Conservation (phyloP, 1,140 invertebrate genomes). For the Megalonaias nervosa region DNA sequence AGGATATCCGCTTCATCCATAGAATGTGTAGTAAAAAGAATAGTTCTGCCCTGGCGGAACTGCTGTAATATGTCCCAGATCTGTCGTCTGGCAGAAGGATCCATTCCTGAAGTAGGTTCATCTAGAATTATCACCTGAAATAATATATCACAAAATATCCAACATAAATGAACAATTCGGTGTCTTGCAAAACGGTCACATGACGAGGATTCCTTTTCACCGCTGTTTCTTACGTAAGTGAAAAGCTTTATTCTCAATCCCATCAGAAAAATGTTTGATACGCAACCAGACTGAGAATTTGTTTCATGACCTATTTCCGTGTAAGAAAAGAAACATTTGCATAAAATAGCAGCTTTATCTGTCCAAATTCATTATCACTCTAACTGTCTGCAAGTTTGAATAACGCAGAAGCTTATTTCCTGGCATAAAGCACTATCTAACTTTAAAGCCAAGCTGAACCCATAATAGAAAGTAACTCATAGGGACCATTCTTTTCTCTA, state of each 20-base stretch:
- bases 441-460: no score
- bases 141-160: slow-evolving; percentile 38
- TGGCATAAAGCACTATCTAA: no score
- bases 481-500: no score
- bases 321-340: no score
- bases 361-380: no score
- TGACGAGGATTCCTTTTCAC: not conserved
- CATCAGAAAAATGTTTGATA: not conserved
- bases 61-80: slow-evolving; percentile 84
- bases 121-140: slow-evolving; percentile 66
- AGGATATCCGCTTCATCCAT: slow-evolving; percentile 99
- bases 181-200: not conserved
- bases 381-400: no score
- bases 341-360: not conserved
- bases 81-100: slow-evolving; percentile 90
- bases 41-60: slow-evolving; percentile 79
- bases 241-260: not conserved
- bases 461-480: no score
- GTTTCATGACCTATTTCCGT: not conserved
- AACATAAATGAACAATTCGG: not conserved
- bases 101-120: slow-evolving; percentile 95
- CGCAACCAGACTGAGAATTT: not conserved
- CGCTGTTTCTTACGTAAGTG: not conserved
- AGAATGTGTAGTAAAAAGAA: slow-evolving; percentile 96
- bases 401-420: no score